Conservation (phyloP, 2,888 invertebrate genomes). For the Opisthograptis luteolata region DNA sequence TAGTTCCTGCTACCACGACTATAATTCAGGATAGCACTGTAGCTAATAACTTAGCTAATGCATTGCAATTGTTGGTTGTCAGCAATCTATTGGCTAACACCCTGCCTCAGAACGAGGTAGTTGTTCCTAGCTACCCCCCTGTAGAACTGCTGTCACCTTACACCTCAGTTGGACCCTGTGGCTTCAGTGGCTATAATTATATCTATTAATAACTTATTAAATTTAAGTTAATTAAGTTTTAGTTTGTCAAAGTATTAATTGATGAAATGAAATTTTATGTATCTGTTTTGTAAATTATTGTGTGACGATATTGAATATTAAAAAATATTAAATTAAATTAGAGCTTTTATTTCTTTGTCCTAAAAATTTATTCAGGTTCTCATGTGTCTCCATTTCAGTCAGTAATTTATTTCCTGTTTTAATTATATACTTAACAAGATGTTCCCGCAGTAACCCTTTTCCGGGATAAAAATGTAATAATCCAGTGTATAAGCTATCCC, state of each 20-base stretch:
- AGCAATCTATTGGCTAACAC: conserved; percentile 67
- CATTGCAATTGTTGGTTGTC: conserved; percentile 67
- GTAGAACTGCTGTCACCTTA: conserved; percentile 34
- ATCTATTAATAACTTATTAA: conserved; percentile 38
- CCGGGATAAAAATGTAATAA: too few relatives aligned
- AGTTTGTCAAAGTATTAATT: too few relatives aligned
- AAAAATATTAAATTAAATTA: background rate
- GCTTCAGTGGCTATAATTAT: conserved; percentile 40
- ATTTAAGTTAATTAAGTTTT: conserved; percentile 13
- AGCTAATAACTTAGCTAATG: conserved; percentile 69
- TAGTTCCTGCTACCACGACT: conserved; percentile 37
- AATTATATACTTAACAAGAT: too few relatives aligned
- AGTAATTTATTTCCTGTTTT: too few relatives aligned
- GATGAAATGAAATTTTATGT: too few relatives aligned
- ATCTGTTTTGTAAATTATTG: conserved; percentile 1
- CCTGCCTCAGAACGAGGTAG: conserved; percentile 43
- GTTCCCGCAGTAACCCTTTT: too few relatives aligned
- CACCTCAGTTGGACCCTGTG: conserved; percentile 19
- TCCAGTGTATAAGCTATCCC: too few relatives aligned
- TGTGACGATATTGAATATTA: too few relatives aligned
- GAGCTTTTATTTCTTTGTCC: background rate
- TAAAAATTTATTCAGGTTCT: too few relatives aligned
- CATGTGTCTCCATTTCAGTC: too few relatives aligned
- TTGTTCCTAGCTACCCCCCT: conserved; percentile 35
- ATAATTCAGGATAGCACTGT: conserved; percentile 68